phyloP scores from a whole-genome alignment of 2,888 invertebrate genomes.

The Syrista parreyssii region DNA sequence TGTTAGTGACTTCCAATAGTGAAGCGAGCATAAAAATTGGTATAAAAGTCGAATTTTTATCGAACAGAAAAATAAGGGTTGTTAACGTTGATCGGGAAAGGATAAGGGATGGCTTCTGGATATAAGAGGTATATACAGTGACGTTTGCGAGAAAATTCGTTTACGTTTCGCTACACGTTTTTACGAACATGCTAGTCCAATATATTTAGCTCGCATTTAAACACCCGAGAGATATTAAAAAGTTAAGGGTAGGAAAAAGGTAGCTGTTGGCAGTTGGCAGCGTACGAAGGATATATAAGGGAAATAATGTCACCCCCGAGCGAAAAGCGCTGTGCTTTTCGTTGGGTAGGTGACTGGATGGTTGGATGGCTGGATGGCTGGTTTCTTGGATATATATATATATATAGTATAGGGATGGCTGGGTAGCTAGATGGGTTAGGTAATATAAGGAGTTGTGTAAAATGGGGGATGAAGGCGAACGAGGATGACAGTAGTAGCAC shows the following conservation, averaged over 20 bases:
- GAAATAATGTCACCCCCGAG: slow-evolving; percentile 23
- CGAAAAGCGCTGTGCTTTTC: not conserved
- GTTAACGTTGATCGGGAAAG: not conserved
- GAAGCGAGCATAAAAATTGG: not conserved
- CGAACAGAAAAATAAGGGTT: not conserved
- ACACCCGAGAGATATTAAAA: slow-evolving; percentile 12
- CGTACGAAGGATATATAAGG: slow-evolving; percentile 14
- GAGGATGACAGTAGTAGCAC: slow-evolving; percentile 25
- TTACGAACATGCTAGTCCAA: slow-evolving; percentile 24
- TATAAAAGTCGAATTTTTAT: not conserved
- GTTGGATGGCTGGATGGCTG: not conserved
- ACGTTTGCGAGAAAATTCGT: not conserved
- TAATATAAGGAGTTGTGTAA: not conserved
- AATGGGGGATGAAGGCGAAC: slow-evolving; percentile 21
- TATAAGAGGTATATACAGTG: not conserved
- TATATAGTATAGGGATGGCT: slow-evolving; percentile 18
- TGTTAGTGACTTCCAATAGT: not conserved
- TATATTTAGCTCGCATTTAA: not conserved
- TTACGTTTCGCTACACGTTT: slow-evolving; percentile 36
- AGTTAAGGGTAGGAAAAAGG: slow-evolving; percentile 1
- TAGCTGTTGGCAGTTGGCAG: not conserved
- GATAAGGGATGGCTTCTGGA: not conserved
- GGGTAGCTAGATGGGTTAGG: slow-evolving; percentile 17
- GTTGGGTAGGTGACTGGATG: not conserved
- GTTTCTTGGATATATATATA: slow-evolving; percentile 7